A percentile compares a stretch with the other conserved stretches of the same genome.
These are phyloP conservation scores for Elmis aenea DNA, from an alignment of 2,888 invertebrate species.

Conservation along the genomic window DNA sequence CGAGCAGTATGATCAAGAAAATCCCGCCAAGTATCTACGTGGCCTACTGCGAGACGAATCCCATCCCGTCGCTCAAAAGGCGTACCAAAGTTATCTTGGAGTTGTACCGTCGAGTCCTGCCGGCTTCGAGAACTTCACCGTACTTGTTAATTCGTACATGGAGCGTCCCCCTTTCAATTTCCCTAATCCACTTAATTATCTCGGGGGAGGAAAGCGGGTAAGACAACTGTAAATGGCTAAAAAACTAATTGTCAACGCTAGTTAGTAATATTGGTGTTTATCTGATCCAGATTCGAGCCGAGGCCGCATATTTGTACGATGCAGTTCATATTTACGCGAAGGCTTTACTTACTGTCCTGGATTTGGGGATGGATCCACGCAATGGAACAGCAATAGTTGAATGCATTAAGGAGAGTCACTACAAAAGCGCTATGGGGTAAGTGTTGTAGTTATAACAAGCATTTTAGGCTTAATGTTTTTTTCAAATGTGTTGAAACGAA, in stretches of 20 bases:
- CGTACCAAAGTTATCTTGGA: constrained; percentile 77
- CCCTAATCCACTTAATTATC: constrained; percentile 68
- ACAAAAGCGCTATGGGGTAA: constrained; percentile 83
- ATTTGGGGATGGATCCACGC: constrained; percentile 61
- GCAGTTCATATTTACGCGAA: constrained; percentile 88
- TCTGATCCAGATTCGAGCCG: constrained; percentile 81
- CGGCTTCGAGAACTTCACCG: constrained; percentile 68
- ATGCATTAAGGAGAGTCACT: constrained; percentile 70
- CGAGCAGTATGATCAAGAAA: constrained; percentile 75
- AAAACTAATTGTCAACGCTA: too few relatives aligned
- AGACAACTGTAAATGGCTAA: constrained; percentile 49
- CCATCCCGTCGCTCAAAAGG: constrained; percentile 57
- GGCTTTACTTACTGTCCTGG: constrained; percentile 68
- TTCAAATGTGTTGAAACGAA: too few relatives aligned
- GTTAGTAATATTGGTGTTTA: too few relatives aligned
- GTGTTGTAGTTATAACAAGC: too few relatives aligned
- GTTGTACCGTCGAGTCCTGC: constrained; percentile 74
- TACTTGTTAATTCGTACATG: constrained; percentile 75
- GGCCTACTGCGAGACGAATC: constrained; percentile 65
- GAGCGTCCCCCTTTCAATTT: constrained; percentile 84
- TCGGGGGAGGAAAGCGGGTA: constrained; percentile 61
- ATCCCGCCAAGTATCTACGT: constrained; percentile 74
- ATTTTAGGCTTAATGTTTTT: too few relatives aligned
- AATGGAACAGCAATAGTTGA: constrained; percentile 81
- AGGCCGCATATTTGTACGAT: constrained; percentile 90